Base-by-base conservation (phyloP, 2,888 invertebrate species). In the Microctonus aethiopoides region DNA sequence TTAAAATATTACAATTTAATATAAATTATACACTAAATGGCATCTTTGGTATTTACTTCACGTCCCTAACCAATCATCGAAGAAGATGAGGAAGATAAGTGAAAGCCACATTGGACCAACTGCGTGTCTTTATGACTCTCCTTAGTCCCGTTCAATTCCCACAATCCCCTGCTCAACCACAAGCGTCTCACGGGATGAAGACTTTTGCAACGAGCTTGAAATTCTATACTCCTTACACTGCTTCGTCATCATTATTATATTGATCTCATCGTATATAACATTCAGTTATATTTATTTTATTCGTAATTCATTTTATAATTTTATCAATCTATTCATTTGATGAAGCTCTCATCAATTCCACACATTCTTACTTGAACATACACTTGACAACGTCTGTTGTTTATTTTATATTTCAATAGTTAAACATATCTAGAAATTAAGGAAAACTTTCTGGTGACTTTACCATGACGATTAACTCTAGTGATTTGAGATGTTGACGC, bases 401-500 rank as follows among this genome's bases (percentile, higher is more conserved):
- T n/a, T 1, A 7, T 57, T 13, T 5, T 20, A 1, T 46, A 46
- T 46, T 46, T 46, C 29, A 54, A 11, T 29, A 13, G 26, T 24
- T 56, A n/a, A 56, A 34, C n/a, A n/a, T n/a, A n/a, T n/a, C n/a
- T n/a, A 16, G 10, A 64, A 64, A 64, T 52, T 41, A 34, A 13
- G 54, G 29, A 26, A 56, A 57, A 46, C 46, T 39, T 66, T 65
- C 65, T 57, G 65, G 65, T 39, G 56, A 57, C 57, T 66, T 61
- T 36, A 16, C 24, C 16, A 36, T 24, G 39, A 10, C 41, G 56
- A 66, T 66, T 66, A 66, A 57, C 39, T 66, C 41, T 34, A 57
- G 57, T 57, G 57, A 66, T 66, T 66, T 34, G 52, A 64, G 54
- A 54, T 34, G 64, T 34, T 24, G 51, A 64, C 64, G 64, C 64